Evolutionary conservation across 2,113 vertebrate species (phyloP), one percentile per base, ranked within the genome.

Genomic region (Cricetomys ansorgei): DNA sequence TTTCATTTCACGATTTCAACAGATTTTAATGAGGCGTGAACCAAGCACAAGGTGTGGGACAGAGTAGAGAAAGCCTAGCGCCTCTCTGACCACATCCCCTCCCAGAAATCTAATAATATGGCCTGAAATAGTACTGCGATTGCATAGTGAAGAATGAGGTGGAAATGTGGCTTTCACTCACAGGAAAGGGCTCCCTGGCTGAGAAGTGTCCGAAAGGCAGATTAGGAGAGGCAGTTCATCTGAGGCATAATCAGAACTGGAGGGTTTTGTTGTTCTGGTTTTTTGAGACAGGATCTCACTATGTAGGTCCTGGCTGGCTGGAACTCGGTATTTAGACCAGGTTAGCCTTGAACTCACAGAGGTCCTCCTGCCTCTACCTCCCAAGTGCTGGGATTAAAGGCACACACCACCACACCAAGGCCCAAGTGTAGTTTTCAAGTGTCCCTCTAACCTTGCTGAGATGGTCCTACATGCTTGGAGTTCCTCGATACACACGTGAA

Each of bases 101-200:
- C 59, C 2, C 0, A 2, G 31, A 70, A 21, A 45, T 57, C 64
- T 19, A n/a, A n/a, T n/a, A n/a, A n/a, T n/a, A n/a, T n/a, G 40
- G 11, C 31, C 8, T 11, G 17, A 48, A 37, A 45, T 0, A 0
- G 19, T 40, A 3, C 0, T 5, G 87, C 40, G 19, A 72, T 76
- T 45, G 27, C 2, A 7, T 25, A 0, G 0, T 64, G n/a, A 84
- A 40, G n/a, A 21, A 19, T 2, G 73, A 16, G 1, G 43, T n/a
- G 13, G 43, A 15, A 43, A 55, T 37, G 17, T 37, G 34, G 10
- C 48, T 31, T 80, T 57, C 50, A 55, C 50, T 23, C 9, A 43
- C 37, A 40, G 6, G 21, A 27, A 55, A 65, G 50, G 34, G 21
- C 34, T 48, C 1, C 53, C 53, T 65, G 12, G 21, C n/a, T 7